Base-by-base conservation (phyloP, 1,140 invertebrate species). In the Aradophagus sp. region DNA sequence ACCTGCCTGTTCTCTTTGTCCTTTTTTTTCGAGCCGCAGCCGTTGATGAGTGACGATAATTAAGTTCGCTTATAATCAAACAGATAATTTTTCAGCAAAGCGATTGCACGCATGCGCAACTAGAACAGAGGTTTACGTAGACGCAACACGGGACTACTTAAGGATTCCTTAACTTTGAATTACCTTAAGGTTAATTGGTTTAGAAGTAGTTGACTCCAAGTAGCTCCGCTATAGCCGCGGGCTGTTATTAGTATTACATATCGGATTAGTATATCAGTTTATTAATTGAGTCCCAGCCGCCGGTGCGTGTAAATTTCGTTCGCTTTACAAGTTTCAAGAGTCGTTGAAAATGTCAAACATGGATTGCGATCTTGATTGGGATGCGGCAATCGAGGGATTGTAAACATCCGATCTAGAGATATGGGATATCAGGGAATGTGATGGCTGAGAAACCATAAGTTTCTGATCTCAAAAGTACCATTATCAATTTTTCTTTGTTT, bases 101-200 rank as follows among this genome's bases (percentile, higher is more conserved):
- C 45, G 20, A 59, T 45, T 59, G 31, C 34, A 23, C 17, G 34
- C 32, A 36, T n/a, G 29, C 44, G 17, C 44, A 35, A 41, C n/a
- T 50, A 47, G 19, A 14, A 15, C 38, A 42, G 29, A 47, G 23
- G 23, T 56, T 56, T 44, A 32, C 44, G 27, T 42, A 38, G 47
- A 35, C 14, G 38, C 8, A 39, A 45, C 29, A 27, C 12, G 29
- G 32, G 47, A 69, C 59, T 70, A 47, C 78, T 84, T 76, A 79
- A 77, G 75, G 79, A 80, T 82, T 81, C 75, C 81, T 83, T 80
- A 82, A 83, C 81, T 84, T 74, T 56, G 77, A 77, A 81, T 84
- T 82, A 84, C 81, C 80, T 80, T 74, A 75, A 77, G 78, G 77
- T 80, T 84, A 84, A 84, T 82, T 83, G 76, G 78, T 75, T 83